Evolutionary conservation across 2,113 vertebrate genomes (phyloP), one percentile per base, ranked within the genome.

Genomic region (Harpagus bidentatus): DNA sequence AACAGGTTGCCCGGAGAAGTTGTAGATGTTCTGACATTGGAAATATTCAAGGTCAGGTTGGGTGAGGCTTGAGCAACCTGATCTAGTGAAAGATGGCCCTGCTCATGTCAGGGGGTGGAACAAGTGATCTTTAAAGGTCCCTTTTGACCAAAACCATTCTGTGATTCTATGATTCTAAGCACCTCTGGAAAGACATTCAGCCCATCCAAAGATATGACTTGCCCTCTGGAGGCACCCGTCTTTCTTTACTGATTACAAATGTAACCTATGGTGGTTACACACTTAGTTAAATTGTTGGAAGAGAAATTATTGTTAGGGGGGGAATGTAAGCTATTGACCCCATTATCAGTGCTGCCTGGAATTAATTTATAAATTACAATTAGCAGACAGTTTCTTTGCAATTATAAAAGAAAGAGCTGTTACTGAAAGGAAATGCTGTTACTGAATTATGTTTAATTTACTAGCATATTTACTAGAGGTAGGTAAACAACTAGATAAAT

Each of bases 181-280:
- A 47, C 5, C 14, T 31, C 29, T 71, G 20, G n/a, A 88, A 74
- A 88, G 19, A 7, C 45, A 31, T 45, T 66, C 43, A 82, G 22
- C 16, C 16, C 18, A 31, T 70, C n/a, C 22, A 45, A 66, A 73
- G 36, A 29, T 22, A 48, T 19, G 22, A 40, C 38, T 62, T 93
- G 34, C 9, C 13, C 19, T 72, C 17, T 77, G 42, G 52, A 81
- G 83, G 26, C 34, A 52, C 29, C 13, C 10, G 6, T 40, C 40
- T 77, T 62, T 62, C 22, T 81, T 58, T 78, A 43, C 17, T 66
- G 36, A 43, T 8, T 76, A 22, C 23, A 79, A 40, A 28, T n/a
- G 12, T 23, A 52, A 62, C 6, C 4, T 17, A 4, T 2, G 1
- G 15, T 56, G 7, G 19, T 50, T 82, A 66, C 0, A 0, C 23